A percentile compares a stretch with the other conserved stretches of the same genome.
Evolutionary conservation across 2,113 vertebrate genomes (phyloP).

Genomic region (Sylvicapra grimmia): DNA sequence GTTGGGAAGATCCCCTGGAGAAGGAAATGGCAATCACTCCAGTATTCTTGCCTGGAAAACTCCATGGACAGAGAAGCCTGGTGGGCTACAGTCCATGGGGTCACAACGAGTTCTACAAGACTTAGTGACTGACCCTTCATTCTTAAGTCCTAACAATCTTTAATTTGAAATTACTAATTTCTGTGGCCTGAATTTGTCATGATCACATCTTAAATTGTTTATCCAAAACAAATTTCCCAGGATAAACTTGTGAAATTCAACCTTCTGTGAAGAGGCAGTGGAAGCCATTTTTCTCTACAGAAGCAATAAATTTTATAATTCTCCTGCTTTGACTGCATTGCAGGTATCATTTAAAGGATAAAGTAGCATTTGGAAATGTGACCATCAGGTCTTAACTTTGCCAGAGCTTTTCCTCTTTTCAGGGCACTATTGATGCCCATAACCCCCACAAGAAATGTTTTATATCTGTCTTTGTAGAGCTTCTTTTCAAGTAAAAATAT

Average conservation of each 20-base stretch:
- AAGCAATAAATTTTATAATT: neutral
- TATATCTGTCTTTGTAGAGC: neutral
- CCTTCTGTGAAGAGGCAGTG: neutral
- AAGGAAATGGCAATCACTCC: neutral
- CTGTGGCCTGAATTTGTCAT: neutral
- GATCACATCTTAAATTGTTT: neutral
- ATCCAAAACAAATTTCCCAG: neutral
- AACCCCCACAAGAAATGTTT: neutral
- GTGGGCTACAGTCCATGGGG: neutral
- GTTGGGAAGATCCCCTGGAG: neutral
- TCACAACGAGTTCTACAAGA: neutral
- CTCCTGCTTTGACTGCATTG: neutral
- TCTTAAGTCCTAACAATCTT: neutral
- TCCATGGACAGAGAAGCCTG: neutral
- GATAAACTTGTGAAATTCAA: neutral
- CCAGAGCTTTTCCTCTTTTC: neutral
- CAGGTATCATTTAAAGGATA: neutral
- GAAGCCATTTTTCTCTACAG: neutral
- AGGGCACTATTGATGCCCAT: neutral
- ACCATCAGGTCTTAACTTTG: neutral
- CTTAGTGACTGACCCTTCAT: neutral
- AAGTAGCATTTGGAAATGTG: neutral
- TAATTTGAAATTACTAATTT: neutral
- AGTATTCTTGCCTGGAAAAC: neutral
- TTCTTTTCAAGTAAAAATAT: neutral